Evolutionary conservation across 1,140 invertebrate genomes (phyloP), one percentile per base, ranked within the genome.

Genomic region (Teleogryllus occipitalis): DNA sequence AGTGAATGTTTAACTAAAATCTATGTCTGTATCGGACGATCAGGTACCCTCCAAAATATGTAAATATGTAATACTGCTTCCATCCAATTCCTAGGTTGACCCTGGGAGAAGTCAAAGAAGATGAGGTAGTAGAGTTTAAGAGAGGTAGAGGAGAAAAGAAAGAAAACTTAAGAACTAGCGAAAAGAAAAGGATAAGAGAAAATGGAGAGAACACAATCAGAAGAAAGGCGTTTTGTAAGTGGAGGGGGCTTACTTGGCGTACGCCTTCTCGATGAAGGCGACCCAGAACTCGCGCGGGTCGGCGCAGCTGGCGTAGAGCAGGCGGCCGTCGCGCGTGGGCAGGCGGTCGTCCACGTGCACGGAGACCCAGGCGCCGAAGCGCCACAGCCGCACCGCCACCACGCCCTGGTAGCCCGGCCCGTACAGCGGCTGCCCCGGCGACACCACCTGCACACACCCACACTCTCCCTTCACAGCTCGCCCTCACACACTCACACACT

Each of bases 211-310:
- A 72, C 2, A 72, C n/a, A 15, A 3, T n/a, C 10, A 12, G n/a
- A 72, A n/a, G 65, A 3, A 72, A 1, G 3, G n/a, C 65, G n/a
- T 14, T 72, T 14, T 72, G 65, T 74, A 8, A 21, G 74, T 21
- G 1, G 39, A 1, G 47, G 10, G 72, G 15, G 77, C 74, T 80
- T 82, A 80, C 79, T 88, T 88, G 27, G 87, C 87, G 82, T 88
- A 88, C 8, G 88, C 88, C 83, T 89, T 89, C 82, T 89, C 88
- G n/a, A 89, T 78, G 0, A 89, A 82, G 4, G 88, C 85, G 18
- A 87, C 85, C 88, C 88, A 89, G 82, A 89, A 89, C 83, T 89
- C 88, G 54, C 83, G 84, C 0, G 85, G 81, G 77, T 86, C 84
- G 0, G 84, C 82, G 49, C 86, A 86, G 15, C 84, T 82, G 18